phyloP scores from a whole-genome alignment of 2,797 vertebrate species.

The Squalus acanthias region DNA sequence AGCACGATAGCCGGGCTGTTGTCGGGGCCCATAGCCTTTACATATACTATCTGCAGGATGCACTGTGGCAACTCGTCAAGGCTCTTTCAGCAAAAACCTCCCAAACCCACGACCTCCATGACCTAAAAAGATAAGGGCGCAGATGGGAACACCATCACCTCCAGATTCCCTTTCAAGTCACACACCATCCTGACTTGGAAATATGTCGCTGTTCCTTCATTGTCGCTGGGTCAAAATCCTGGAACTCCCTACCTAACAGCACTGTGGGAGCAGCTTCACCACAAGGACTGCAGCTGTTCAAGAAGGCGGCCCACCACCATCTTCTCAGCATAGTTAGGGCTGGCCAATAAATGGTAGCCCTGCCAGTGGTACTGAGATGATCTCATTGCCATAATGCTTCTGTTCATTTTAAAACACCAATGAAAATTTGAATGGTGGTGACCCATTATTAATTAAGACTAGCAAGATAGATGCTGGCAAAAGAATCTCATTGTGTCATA shows the following conservation, averaged over 20 bases:
- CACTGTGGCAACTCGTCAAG: not conserved
- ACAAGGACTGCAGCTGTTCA: not conserved
- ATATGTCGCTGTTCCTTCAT: not conserved
- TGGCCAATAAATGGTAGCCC: not conserved
- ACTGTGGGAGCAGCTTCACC: not conserved
- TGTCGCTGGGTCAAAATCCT: not conserved
- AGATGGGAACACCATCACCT: not conserved
- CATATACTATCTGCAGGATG: not conserved
- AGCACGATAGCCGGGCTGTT: too few relatives aligned
- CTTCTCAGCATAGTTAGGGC: not conserved
- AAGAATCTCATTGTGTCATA: too few relatives aligned
- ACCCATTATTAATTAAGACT: too few relatives aligned
- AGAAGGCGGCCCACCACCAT: not conserved
- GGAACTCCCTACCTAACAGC: not conserved
- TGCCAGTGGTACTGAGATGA: not conserved
- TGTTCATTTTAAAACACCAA: too few relatives aligned
- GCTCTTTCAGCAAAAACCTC: not conserved
- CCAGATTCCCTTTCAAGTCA: not conserved
- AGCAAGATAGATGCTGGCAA: too few relatives aligned
- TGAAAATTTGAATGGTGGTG: too few relatives aligned
- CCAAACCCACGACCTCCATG: not conserved
- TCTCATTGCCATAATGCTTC: too few relatives aligned
- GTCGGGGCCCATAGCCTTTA: too few relatives aligned
- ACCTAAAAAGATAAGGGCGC: not conserved
- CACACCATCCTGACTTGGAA: not conserved